Conservation (phyloP, 2,888 invertebrate species). For the Pemphredon lugubris region DNA sequence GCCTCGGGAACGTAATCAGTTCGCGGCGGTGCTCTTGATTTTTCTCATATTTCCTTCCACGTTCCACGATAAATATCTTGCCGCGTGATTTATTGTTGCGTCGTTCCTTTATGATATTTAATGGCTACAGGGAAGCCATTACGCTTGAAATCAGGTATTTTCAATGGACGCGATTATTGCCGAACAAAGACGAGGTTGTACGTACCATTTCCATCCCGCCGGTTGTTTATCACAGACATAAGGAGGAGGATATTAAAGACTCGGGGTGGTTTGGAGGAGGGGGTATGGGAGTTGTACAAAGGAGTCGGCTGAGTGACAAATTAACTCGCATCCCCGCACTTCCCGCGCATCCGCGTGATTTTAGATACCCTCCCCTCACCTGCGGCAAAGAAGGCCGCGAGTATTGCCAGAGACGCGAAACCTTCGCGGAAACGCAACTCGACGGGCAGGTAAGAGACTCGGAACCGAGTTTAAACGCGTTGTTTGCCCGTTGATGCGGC, state of each 20-base stretch:
- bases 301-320: constrained; percentile 48
- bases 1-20: too few species aligned
- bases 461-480: constrained; percentile 42
- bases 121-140: background rate
- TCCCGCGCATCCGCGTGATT: constrained; percentile 43
- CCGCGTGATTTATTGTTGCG: background rate
- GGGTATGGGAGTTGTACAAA: constrained; percentile 13
- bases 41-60: too few species aligned
- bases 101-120: background rate
- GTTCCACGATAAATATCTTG: background rate
- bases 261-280: constrained; percentile 24
- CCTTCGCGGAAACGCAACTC: constrained; percentile 46
- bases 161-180: constrained; percentile 8
- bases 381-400: constrained; percentile 23
- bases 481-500: constrained; percentile 52
- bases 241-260: constrained; percentile 39
- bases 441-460: constrained; percentile 40
- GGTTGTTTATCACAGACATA: constrained; percentile 40
- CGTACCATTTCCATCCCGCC: background rate
- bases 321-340: constrained; percentile 48
- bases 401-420: constrained; percentile 37
- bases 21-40: too few species aligned
- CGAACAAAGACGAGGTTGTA: background rate
- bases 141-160: background rate
- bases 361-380: constrained; percentile 23